A percentile compares a stretch with the other conserved stretches of the same genome.
Evolutionary conservation across 2,113 vertebrate genomes (phyloP).

Genomic region (Conger conger): DNA sequence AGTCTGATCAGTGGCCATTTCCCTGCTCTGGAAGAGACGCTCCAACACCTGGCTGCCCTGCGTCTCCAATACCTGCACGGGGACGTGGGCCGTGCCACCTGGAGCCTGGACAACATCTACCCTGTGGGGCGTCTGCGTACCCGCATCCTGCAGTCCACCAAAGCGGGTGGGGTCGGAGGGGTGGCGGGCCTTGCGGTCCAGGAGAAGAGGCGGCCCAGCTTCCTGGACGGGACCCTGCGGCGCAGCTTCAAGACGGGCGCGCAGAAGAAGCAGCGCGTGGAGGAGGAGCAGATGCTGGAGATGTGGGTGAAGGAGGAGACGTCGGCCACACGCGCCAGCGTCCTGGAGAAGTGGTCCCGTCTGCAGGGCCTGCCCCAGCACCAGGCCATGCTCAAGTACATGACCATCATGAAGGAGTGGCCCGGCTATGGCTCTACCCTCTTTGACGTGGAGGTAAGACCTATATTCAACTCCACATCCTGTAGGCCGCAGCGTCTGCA

Average conservation of each 20-base stretch:
- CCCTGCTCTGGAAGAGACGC: conserved; percentile 84
- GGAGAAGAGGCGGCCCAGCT: conserved; percentile 84
- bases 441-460: conserved; percentile 87
- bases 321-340: conserved; percentile 82
- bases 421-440: conserved; percentile 89
- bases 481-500: too few relatives aligned
- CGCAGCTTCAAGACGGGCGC: conserved; percentile 87
- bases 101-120: conserved; percentile 82
- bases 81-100: conserved; percentile 77
- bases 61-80: conserved; percentile 87
- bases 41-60: conserved; percentile 84
- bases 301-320: conserved; percentile 95
- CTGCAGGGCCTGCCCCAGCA: conserved; percentile 85
- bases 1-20: conserved; percentile 89
- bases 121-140: conserved; percentile 84
- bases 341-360: conserved; percentile 86
- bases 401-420: conserved; percentile 89
- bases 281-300: conserved; percentile 91
- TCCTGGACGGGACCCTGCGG: conserved; percentile 84
- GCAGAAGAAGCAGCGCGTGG: conserved; percentile 85
- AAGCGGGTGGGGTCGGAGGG: conserved; percentile 64
- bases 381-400: conserved; percentile 91
- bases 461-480: too few relatives aligned
- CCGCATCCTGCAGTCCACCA: conserved; percentile 86
- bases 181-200: conserved; percentile 45